phyloP scores from a whole-genome alignment of 2,113 vertebrate species.

The Pterocles burchelli region DNA sequence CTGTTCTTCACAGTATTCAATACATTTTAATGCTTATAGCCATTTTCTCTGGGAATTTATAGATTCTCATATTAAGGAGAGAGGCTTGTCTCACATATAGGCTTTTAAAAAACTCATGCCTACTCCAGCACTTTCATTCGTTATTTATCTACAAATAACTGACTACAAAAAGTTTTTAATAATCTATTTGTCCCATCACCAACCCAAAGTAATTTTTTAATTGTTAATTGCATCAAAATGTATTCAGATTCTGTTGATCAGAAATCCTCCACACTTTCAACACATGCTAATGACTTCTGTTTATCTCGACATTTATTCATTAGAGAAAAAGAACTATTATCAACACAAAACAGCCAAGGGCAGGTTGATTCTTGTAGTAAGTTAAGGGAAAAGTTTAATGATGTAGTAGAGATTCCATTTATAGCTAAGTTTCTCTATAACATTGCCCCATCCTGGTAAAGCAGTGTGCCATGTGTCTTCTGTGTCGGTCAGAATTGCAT shows the following conservation, averaged over 20 bases:
- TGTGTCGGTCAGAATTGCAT: background rate
- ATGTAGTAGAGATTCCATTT: background rate
- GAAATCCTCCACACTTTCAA: constrained; percentile 5
- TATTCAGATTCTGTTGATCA: background rate
- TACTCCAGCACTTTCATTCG: background rate
- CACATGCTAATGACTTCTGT: background rate
- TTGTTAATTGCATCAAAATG: constrained; percentile 18
- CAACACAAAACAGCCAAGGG: background rate
- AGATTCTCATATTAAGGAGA: background rate
- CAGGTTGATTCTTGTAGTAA: background rate
- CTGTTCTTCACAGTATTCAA: background rate
- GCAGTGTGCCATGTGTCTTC: background rate
- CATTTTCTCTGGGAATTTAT: background rate
- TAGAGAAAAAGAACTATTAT: background rate
- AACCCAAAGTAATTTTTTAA: background rate
- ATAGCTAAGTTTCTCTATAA: background rate
- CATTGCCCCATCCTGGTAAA: background rate
- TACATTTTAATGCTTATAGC: background rate
- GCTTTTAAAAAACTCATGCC: background rate
- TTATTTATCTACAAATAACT: background rate
- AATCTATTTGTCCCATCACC: background rate
- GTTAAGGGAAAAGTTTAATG: background rate
- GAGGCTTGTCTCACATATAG: background rate
- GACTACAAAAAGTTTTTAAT: background rate
- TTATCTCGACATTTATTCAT: constrained; percentile 7